These are phyloP conservation scores for Lypha dubia DNA, from an alignment of 2,888 invertebrate genomes.

Conservation along the genomic window DNA sequence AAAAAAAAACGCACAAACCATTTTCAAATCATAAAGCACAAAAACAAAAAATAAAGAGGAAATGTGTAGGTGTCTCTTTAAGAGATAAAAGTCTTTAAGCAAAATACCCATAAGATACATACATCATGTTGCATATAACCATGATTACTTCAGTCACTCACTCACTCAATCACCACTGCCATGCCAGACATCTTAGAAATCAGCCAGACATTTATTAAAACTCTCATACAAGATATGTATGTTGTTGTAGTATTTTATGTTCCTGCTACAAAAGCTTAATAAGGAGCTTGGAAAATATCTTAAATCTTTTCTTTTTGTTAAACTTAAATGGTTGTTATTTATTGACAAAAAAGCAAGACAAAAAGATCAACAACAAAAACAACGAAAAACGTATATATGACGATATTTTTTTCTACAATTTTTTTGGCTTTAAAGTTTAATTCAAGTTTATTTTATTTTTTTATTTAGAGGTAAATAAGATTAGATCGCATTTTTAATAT, in stretches of 20 bases:
- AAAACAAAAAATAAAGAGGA: slow-evolving; percentile 49
- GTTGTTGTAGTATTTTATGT: slow-evolving; percentile 33
- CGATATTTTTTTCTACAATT: slow-evolving; percentile 30
- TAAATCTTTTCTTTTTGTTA: slow-evolving; percentile 57
- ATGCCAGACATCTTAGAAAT: slow-evolving; percentile 58
- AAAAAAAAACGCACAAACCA: slow-evolving; percentile 10
- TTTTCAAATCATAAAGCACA: slow-evolving; percentile 2
- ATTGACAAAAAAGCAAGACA: slow-evolving; percentile 43
- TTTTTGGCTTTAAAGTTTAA: slow-evolving; percentile 12
- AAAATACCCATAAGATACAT: slow-evolving; percentile 34
- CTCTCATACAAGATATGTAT: slow-evolving; percentile 38
- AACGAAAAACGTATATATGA: too few relatives aligned
- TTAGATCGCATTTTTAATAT: not conserved
- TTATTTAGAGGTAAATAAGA: not conserved
- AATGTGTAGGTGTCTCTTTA: slow-evolving; percentile 64
- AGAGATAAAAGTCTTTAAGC: slow-evolving; percentile 29
- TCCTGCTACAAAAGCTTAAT: slow-evolving; percentile 32
- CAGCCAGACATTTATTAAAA: slow-evolving; percentile 59
- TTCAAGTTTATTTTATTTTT: not conserved
- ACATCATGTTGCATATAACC: slow-evolving; percentile 21
- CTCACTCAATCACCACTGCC: slow-evolving; percentile 36
- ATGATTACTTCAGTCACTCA: slow-evolving; percentile 46
- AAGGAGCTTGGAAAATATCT: slow-evolving; percentile 56
- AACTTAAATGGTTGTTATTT: slow-evolving; percentile 65
- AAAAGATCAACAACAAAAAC: too few relatives aligned